phyloP scores from a whole-genome alignment of 2,888 invertebrate species.

The Stenichneumon culpator region DNA sequence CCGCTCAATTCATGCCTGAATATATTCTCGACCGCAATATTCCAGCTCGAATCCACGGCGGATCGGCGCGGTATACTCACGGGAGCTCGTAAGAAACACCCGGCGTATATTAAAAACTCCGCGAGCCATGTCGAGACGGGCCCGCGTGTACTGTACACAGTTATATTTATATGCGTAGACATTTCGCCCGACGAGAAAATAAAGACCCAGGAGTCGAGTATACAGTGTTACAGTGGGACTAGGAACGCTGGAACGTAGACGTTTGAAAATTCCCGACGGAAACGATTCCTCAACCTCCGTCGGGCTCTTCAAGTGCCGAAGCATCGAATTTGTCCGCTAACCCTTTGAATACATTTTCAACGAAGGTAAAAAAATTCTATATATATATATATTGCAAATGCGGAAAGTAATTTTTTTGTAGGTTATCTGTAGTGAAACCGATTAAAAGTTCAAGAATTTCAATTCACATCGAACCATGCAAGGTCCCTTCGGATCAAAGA shows the following conservation, averaged over 20 bases:
- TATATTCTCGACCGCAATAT: conserved; percentile 57
- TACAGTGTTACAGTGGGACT: conserved; percentile 30
- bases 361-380: background rate
- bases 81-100: conserved; percentile 78
- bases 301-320: background rate
- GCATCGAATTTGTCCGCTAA: conserved; percentile 14
- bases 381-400: too few species aligned
- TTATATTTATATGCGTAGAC: conserved; percentile 68
- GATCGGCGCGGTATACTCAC: conserved; percentile 38
- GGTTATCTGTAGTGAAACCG: too few species aligned
- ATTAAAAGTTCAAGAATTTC: too few species aligned
- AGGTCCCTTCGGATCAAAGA: too few species aligned
- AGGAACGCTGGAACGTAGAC: conserved; percentile 55
- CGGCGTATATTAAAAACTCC: conserved; percentile 79
- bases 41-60: conserved; percentile 43
- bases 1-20: conserved; percentile 11
- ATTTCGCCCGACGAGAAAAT: conserved; percentile 67
- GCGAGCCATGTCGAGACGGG: conserved; percentile 57
- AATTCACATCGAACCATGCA: too few species aligned
- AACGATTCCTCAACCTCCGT: conserved; percentile 55
- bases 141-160: conserved; percentile 35
- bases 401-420: background rate
- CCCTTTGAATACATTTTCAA: background rate
- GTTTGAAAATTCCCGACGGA: conserved; percentile 61
- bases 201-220: conserved; percentile 45